Evolutionary conservation across 2,113 vertebrate species (phyloP).

Genomic region (Limnothrissa miodon): DNA sequence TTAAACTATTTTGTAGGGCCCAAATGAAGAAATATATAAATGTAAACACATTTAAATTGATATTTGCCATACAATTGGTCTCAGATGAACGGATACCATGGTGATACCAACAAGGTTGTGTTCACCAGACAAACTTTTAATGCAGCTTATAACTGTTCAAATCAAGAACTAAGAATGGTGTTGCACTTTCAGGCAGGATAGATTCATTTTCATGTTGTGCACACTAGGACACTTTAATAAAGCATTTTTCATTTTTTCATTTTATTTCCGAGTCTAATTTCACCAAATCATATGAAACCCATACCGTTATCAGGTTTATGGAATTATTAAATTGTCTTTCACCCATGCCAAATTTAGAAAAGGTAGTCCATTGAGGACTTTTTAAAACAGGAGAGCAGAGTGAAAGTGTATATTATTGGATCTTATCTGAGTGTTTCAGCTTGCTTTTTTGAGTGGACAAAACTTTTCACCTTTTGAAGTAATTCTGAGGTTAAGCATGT

Average conservation of each 20-base stretch:
- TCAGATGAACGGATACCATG: background rate
- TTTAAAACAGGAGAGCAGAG: background rate
- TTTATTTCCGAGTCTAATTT: background rate
- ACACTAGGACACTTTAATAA: no score
- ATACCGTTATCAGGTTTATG: background rate
- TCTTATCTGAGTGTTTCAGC: background rate
- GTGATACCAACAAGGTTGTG: no score
- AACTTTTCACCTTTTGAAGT: background rate
- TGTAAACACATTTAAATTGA: no score
- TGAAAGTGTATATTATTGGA: background rate
- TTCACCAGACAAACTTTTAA: background rate
- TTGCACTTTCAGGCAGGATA: background rate
- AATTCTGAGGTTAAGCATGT: background rate
- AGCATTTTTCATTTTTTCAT: background rate
- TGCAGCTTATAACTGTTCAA: background rate
- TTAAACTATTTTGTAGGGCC: background rate
- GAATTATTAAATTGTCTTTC: background rate
- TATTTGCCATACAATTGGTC: no score
- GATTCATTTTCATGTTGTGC: background rate
- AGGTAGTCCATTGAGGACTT: background rate
- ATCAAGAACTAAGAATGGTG: background rate
- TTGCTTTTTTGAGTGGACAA: background rate
- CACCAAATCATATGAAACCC: background rate
- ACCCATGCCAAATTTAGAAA: background rate
- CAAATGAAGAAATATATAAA: no score